Evolutionary conservation across 2,888 invertebrate species (phyloP), one percentile per base, ranked within the genome.

Genomic region (Cerastis leucographa): DNA sequence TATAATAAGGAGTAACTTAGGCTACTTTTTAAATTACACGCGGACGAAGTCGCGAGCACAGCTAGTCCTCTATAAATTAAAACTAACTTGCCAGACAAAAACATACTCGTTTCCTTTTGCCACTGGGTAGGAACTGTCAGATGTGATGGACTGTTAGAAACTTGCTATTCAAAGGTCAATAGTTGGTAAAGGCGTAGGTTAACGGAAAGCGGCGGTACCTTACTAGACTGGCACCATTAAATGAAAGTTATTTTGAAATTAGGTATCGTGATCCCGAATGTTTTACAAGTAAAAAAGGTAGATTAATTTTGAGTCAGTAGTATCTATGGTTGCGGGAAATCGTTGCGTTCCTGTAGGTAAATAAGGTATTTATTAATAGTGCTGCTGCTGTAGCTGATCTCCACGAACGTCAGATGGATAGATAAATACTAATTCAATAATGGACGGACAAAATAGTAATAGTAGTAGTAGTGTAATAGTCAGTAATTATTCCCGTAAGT

Each of bases 171-270:
- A 70, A 29, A 42, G 9, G 8, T 14, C 25, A 70, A 44, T 51
- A 49, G 29, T 44, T 44, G 35, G 35, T 69, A 35, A 59, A 42
- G 14, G 7, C 25, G 40, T 7, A 59, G n/a, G 35, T 61, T 35
- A 35, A 25, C 11, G 59, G 22, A 40, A 62, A 40, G 8, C 17
- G 11, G 44, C 46, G 44, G 70, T 19, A 19, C 80, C 19, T 74
- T 74, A 0, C 7, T 51, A 44, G 61, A 35, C 49, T 61, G 49
- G 71, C 44, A 77, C 71, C 25, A 77, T 49, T 67, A 40, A 54
- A 17, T 35, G 25, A 9, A 46, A 74, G 7, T 46, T 74, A 17
- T 67, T 66, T 75, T 56, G 9, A 14, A 75, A 75, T 25, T 17
- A 46, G 19, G 42, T 25, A 44, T 22, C 12, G 19, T 66, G 49